These are phyloP conservation scores for Drosophila formosana DNA, from an alignment of 2,888 invertebrate species.

Conservation along the genomic window DNA sequence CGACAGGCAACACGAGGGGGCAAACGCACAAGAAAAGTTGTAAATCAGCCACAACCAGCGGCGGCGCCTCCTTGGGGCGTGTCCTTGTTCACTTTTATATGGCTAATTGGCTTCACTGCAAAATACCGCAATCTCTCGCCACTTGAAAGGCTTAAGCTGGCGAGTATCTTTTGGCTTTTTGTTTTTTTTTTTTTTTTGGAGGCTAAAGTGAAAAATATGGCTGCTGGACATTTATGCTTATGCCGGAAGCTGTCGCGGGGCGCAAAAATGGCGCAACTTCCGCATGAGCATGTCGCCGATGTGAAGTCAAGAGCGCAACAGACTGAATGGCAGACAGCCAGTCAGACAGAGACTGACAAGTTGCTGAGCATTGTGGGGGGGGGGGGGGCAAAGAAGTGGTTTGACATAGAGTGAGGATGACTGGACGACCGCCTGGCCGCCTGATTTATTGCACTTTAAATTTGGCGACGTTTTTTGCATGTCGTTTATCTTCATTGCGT, in stretches of 20 bases:
- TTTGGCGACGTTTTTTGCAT: slow-evolving; percentile 80
- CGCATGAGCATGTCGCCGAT: slow-evolving; percentile 60
- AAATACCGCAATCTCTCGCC: slow-evolving; percentile 47
- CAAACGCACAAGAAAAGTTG: slow-evolving; percentile 34
- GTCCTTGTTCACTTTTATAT: slow-evolving; percentile 30
- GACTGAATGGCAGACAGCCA: slow-evolving; percentile 39
- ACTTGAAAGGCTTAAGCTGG: slow-evolving; percentile 55
- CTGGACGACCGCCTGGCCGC: slow-evolving; percentile 54
- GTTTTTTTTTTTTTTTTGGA: not conserved
- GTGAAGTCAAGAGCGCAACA: slow-evolving; percentile 53
- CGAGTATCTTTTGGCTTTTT: slow-evolving; percentile 15
- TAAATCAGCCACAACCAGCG: slow-evolving; percentile 39
- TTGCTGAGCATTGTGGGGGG: not conserved
- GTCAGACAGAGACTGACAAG: not conserved
- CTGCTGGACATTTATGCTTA: slow-evolving; percentile 65
- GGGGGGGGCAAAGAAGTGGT: not conserved
- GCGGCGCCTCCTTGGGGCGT: not conserved
- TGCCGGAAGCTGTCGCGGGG: slow-evolving; percentile 64
- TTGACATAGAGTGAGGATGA: slow-evolving; percentile 4
- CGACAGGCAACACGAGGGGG: not conserved
- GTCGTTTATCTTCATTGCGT: slow-evolving; percentile 82
- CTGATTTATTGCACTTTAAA: slow-evolving; percentile 81
- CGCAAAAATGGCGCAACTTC: slow-evolving; percentile 75
- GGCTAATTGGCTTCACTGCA: slow-evolving; percentile 54
- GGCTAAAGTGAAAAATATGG: slow-evolving; percentile 68